Evolutionary conservation across 2,797 vertebrate species (phyloP).

Genomic region (Melanogrammus aeglefinus): DNA sequence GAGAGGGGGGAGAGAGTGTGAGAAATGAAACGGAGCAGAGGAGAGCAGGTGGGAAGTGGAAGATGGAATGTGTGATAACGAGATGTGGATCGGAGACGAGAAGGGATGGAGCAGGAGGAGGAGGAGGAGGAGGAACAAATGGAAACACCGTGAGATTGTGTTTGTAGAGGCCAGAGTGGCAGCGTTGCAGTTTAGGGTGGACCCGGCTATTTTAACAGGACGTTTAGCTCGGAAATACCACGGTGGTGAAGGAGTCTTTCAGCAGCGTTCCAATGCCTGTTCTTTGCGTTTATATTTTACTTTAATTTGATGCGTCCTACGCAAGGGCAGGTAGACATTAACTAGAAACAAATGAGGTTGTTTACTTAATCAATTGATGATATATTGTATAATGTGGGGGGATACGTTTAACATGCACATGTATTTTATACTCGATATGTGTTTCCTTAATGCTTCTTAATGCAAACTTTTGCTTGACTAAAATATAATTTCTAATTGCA

Average conservation of each 20-base stretch:
- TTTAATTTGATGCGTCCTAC: neutral
- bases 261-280: neutral
- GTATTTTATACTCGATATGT: neutral
- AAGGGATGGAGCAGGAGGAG: slow-evolving; percentile 9
- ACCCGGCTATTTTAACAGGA: neutral
- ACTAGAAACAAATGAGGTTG: neutral
- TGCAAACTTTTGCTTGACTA: neutral
- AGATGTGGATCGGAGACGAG: slow-evolving; percentile 24
- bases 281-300: neutral
- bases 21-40: slow-evolving; percentile 18
- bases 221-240: neutral
- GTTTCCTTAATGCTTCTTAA: neutral
- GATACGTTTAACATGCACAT: neutral
- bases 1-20: neutral
- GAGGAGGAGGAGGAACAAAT: neutral
- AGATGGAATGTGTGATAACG: neutral
- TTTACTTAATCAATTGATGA: neutral
- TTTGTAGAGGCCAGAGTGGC: neutral
- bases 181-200: neutral
- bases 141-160: neutral
- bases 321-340: no score
- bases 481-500: neutral
- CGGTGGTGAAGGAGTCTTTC: neutral
- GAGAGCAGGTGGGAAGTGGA: slow-evolving; percentile 7
- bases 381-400: no score